A percentile compares a stretch with the other conserved stretches of the same genome.
phyloP scores from a whole-genome alignment of 2,888 invertebrate species.

The Ormyrus thymus region DNA sequence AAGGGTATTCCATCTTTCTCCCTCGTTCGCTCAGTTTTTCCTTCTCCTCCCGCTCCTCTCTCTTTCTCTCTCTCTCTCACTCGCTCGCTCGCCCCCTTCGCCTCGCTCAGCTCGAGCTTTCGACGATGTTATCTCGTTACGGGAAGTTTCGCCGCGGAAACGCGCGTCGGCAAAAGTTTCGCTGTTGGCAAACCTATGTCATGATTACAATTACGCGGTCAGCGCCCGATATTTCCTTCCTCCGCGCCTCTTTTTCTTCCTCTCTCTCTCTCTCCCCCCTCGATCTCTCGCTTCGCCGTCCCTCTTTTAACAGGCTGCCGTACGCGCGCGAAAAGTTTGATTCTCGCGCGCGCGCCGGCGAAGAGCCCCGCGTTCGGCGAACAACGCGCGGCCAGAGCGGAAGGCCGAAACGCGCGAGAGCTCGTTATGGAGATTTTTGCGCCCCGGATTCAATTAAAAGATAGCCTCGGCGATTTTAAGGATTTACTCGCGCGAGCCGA shows the following conservation, averaged over 20 bases:
- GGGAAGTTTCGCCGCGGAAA: slow-evolving; percentile 49
- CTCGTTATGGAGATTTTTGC: not conserved
- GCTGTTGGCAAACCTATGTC: slow-evolving; percentile 47
- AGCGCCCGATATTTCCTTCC: slow-evolving; percentile 42
- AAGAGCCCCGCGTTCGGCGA: too few relatives aligned
- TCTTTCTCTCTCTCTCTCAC: slow-evolving; percentile 6
- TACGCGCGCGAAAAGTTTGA: slow-evolving; percentile 39
- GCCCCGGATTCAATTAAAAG: slow-evolving; percentile 49
- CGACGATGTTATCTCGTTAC: slow-evolving; percentile 58
- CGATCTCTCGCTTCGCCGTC: not conserved
- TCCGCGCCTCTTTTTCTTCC: slow-evolving; percentile 25
- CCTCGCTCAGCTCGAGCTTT: slow-evolving; percentile 47
- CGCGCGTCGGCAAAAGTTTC: slow-evolving; percentile 51
- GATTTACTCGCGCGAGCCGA: slow-evolving; percentile 40
- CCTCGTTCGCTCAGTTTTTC: slow-evolving; percentile 28
- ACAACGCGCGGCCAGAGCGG: not conserved
- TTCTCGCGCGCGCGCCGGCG: slow-evolving; percentile 28
- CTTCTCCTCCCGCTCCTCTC: not conserved
- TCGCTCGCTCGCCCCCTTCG: slow-evolving; percentile 14
- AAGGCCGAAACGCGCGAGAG: not conserved
- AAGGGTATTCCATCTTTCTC: slow-evolving; percentile 30
- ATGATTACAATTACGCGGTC: slow-evolving; percentile 55
- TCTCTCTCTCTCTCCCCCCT: slow-evolving; percentile 5
- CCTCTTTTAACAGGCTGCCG: slow-evolving; percentile 30
- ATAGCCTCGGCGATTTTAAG: slow-evolving; percentile 37